These are phyloP conservation scores for Phaethornis superciliosus DNA, from an alignment of 2,113 vertebrate species.

Conservation along the genomic window DNA sequence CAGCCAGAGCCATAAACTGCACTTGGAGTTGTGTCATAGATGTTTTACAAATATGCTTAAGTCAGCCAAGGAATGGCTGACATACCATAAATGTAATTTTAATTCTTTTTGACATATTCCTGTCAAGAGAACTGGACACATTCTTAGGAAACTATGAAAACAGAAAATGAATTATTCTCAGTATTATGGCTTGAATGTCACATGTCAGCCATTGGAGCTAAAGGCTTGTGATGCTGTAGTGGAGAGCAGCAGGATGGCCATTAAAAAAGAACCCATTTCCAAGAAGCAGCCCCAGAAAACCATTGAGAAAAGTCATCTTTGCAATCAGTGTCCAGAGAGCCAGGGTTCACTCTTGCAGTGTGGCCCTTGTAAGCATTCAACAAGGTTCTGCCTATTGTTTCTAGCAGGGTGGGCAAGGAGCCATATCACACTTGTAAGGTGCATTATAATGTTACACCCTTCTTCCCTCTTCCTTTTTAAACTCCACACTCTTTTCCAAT, in stretches of 20 bases:
- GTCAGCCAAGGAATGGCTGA: slow-evolving; percentile 28
- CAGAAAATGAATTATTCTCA: neutral
- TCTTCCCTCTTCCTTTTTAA: neutral
- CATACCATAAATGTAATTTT: neutral
- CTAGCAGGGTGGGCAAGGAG: neutral
- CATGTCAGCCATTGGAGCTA: neutral
- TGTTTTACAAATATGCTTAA: neutral
- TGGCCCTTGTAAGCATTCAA: neutral
- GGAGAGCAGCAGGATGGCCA: neutral
- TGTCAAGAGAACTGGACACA: neutral
- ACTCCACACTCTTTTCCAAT: neutral
- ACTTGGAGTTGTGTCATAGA: neutral
- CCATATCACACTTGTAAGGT: accelerated
- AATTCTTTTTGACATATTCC: neutral
- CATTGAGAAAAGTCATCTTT: neutral
- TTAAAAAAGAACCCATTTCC: neutral
- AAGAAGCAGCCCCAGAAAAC: neutral
- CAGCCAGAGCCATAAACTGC: neutral
- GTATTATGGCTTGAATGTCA: neutral
- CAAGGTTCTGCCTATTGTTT: neutral
- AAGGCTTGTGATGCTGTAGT: neutral
- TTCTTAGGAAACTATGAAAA: neutral
- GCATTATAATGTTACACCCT: neutral
- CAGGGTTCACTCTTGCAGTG: neutral
- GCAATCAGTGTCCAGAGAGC: neutral